Evolutionary conservation across 2,888 invertebrate species (phyloP).

Genomic region (Folsomia candida): DNA sequence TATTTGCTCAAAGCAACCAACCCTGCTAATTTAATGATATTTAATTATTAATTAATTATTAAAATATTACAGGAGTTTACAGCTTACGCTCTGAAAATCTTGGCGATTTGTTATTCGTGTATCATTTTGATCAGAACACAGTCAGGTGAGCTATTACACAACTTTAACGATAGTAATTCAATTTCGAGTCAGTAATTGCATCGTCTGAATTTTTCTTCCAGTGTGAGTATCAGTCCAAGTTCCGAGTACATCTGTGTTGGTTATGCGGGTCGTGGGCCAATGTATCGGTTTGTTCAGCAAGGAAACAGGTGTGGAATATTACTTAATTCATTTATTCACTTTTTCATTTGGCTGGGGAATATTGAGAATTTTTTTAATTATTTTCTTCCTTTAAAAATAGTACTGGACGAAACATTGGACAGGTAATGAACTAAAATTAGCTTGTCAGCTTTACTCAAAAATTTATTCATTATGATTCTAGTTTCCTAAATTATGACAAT

Average conservation of each 20-base stretch:
- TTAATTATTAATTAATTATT: too few species aligned
- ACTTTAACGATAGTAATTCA: too few species aligned
- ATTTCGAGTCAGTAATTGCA: too few species aligned
- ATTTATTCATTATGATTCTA: too few species aligned
- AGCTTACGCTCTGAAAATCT: slow-evolving; percentile 44
- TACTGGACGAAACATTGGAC: slow-evolving; percentile 33
- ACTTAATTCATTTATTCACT: not conserved
- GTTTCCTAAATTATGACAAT: not conserved
- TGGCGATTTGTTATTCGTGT: slow-evolving; percentile 44
- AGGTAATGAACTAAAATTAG: slow-evolving; percentile 14
- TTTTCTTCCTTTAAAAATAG: too few species aligned
- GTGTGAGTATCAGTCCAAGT: slow-evolving; percentile 43
- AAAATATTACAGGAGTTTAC: too few species aligned
- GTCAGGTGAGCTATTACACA: not conserved
- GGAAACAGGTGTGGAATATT: not conserved
- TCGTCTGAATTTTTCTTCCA: too few species aligned
- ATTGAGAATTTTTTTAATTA: too few species aligned
- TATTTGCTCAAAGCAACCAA: too few species aligned
- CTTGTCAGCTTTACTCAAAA: not conserved
- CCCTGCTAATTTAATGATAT: too few species aligned
- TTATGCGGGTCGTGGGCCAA: slow-evolving; percentile 49
- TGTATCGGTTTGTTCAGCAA: slow-evolving; percentile 48
- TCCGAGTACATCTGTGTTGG: slow-evolving; percentile 50
- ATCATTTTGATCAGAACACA: slow-evolving; percentile 50
- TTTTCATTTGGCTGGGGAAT: not conserved